These are phyloP conservation scores for Mythimna impura DNA, from an alignment of 2,888 invertebrate species.

Conservation along the genomic window DNA sequence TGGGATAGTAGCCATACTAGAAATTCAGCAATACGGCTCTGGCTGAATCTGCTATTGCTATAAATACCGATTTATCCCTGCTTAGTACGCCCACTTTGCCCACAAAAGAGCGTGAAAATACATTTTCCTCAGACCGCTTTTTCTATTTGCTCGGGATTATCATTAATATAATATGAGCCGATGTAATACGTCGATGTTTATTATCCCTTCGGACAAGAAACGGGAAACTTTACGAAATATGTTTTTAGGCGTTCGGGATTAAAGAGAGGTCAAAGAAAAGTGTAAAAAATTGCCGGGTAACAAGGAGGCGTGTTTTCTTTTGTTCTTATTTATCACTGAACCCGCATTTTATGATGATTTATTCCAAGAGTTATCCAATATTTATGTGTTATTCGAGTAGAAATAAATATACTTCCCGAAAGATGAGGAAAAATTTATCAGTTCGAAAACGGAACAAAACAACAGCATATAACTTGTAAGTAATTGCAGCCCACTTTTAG, in stretches of 20 bases:
- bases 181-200: conserved; percentile 41
- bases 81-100: neutral
- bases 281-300: conserved; percentile 38
- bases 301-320: conserved; percentile 35
- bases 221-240: conserved; percentile 41
- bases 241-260: conserved; percentile 37
- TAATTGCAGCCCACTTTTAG: conserved; percentile 67
- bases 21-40: neutral
- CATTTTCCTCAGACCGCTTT: conserved; percentile 19
- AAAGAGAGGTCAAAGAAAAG: conserved; percentile 47
- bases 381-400: conserved; percentile 46
- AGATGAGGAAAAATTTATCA: conserved; percentile 41
- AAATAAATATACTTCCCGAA: conserved; percentile 48
- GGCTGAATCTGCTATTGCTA: neutral
- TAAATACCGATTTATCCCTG: conserved; percentile 14
- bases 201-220: conserved; percentile 42
- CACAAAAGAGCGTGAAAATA: conserved; percentile 35
- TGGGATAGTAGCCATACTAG: neutral
- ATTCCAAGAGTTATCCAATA: conserved; percentile 44
- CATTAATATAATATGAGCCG: conserved; percentile 39
- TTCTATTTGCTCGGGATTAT: conserved; percentile 39
- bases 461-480: conserved; percentile 52
- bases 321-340: conserved; percentile 50
- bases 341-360: conserved; percentile 52
- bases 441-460: conserved; percentile 52